phyloP scores from a whole-genome alignment of 2,797 vertebrate genomes.

The Bufotes viridis region DNA sequence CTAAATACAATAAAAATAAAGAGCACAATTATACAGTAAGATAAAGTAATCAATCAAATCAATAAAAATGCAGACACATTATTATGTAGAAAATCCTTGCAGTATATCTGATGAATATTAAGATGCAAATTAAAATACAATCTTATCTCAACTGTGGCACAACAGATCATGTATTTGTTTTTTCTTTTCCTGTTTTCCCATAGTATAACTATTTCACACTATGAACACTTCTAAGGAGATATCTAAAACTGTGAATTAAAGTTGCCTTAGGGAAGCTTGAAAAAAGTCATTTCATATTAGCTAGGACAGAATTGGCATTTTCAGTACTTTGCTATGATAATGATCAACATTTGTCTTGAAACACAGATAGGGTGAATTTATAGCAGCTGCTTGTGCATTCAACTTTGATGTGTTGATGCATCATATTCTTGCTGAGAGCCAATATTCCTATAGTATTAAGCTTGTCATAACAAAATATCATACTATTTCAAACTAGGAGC shows the following conservation, averaged over 20 bases:
- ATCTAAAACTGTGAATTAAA: slow-evolving; percentile 18
- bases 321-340: slow-evolving; percentile 48
- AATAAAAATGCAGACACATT: slow-evolving; percentile 3
- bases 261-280: background rate
- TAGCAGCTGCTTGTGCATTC: slow-evolving; percentile 19
- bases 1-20: background rate
- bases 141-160: background rate
- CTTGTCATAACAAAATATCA: slow-evolving; percentile 13
- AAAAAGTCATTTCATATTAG: slow-evolving; percentile 32
- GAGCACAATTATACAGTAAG: background rate
- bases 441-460: slow-evolving; percentile 17
- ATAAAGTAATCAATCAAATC: background rate
- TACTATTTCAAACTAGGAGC: background rate
- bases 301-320: slow-evolving; percentile 22
- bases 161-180: background rate
- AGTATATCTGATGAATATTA: background rate
- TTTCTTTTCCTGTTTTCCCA: slow-evolving; percentile 4
- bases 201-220: slow-evolving; percentile 10
- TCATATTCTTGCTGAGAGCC: slow-evolving; percentile 13
- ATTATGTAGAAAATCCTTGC: background rate
- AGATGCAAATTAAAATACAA: background rate
- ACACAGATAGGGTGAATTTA: slow-evolving; percentile 38
- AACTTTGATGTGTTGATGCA: slow-evolving; percentile 24
- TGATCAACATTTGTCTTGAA: slow-evolving; percentile 51
- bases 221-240: slow-evolving; percentile 18